phyloP scores from a whole-genome alignment of 37 sponge, comb jelly and placozoan genomes.

The Hormiphora californensis region DNA sequence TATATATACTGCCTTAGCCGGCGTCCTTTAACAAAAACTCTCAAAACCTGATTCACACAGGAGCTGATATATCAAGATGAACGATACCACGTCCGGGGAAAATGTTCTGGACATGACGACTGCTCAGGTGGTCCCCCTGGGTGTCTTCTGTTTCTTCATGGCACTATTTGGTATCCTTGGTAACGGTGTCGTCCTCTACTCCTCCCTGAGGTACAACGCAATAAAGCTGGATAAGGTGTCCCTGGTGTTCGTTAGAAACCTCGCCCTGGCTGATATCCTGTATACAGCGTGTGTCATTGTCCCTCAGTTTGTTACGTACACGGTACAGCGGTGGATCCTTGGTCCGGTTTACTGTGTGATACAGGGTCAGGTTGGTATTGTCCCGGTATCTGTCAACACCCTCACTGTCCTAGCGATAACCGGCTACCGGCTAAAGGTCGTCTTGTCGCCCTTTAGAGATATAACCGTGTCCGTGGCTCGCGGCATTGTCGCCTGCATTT shows the following conservation, averaged over 20 bases:
- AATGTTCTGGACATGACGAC: too few relatives aligned
- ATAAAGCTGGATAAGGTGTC: conserved; percentile 32
- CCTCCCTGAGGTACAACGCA: conserved; percentile 45
- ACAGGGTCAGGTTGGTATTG: conserved; percentile 4
- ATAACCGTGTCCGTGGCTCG: background rate
- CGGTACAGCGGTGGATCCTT: background rate
- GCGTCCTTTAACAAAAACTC: too few relatives aligned
- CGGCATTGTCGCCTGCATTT: background rate
- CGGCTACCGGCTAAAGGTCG: background rate
- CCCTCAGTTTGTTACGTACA: conserved; percentile 27
- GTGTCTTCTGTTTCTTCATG: conserved; percentile 26
- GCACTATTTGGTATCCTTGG: conserved; percentile 12
- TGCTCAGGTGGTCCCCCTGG: background rate
- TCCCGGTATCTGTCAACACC: conserved; percentile 44
- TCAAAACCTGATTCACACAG: too few relatives aligned
- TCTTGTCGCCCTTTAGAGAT: background rate
- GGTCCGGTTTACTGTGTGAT: conserved; percentile 9
- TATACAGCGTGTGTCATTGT: conserved; percentile 28
- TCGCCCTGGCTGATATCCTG: conserved; percentile 42
- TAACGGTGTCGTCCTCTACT: conserved; percentile 33
- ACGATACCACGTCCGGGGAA: too few relatives aligned
- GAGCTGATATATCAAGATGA: too few relatives aligned
- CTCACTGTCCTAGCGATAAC: conserved; percentile 48
- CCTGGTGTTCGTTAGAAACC: background rate
- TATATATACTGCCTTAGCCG: too few relatives aligned